A percentile compares a stretch with the other conserved stretches of the same genome.
Conservation (phyloP, 2,113 vertebrate species). For the Perccottus glenii region DNA sequence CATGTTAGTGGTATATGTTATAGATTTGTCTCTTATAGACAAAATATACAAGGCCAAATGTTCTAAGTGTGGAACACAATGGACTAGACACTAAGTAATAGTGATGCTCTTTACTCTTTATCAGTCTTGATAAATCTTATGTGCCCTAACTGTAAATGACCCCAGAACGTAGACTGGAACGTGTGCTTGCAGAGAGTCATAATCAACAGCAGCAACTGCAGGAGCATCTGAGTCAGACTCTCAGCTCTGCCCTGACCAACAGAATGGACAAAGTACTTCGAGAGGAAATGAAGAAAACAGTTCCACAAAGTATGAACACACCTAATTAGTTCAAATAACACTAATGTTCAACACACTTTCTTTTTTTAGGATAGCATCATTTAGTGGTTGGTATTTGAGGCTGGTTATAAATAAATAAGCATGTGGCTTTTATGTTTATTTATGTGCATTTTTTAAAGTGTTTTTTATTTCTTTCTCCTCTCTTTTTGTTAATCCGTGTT, state of each 20-base stretch:
- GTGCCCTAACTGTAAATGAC: constrained; percentile 83
- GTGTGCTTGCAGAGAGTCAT: constrained; percentile 84
- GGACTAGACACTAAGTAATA: not conserved
- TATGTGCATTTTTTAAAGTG: not conserved
- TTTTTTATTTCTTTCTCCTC: constrained; percentile 15
- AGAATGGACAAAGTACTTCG: constrained; percentile 91
- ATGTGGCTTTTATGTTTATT: too few relatives aligned
- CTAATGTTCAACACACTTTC: not conserved
- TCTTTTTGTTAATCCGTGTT: constrained; percentile 21
- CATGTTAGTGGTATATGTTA: too few relatives aligned
- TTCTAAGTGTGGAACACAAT: too few relatives aligned
- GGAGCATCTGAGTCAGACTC: constrained; percentile 87
- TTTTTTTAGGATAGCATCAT: not conserved
- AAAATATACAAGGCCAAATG: too few relatives aligned
- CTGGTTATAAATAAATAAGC: too few relatives aligned
- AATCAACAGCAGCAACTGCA: constrained; percentile 89
- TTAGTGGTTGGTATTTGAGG: too few relatives aligned
- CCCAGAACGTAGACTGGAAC: constrained; percentile 88
- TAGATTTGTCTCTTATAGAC: too few relatives aligned
- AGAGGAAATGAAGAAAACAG: constrained; percentile 93
- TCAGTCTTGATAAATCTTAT: constrained; percentile 1
- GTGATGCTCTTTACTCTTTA: not conserved
- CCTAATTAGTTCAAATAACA: not conserved
- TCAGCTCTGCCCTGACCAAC: constrained; percentile 85
- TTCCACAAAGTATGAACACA: constrained; percentile 89